Evolutionary conservation across 2,797 vertebrate genomes (phyloP).

Genomic region (Alcedo quadribrachys): DNA sequence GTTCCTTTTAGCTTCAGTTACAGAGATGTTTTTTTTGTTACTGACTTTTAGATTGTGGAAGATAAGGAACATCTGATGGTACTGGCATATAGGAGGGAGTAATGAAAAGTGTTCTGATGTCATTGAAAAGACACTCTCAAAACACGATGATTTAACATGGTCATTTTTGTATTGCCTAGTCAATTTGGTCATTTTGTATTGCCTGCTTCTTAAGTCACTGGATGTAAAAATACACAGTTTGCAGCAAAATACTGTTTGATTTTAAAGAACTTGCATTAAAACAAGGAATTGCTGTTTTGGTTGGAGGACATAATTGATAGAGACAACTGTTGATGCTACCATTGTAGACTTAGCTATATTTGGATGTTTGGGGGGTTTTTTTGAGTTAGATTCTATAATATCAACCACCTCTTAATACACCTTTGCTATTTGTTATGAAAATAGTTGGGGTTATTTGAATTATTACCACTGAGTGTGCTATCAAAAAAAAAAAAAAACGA

Average conservation of each 20-base stretch:
- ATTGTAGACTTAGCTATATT: background rate
- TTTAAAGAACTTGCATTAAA: background rate
- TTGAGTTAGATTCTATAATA: background rate
- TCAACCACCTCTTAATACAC: background rate
- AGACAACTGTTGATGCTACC: background rate
- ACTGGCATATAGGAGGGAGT: background rate
- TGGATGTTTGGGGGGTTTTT: background rate
- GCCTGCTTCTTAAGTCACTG: background rate
- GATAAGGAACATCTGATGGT: background rate
- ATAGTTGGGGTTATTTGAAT: background rate
- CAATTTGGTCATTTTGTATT: background rate
- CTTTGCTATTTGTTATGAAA: background rate
- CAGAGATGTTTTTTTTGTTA: background rate
- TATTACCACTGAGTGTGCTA: background rate
- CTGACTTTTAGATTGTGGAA: background rate
- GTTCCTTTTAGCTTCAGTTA: background rate
- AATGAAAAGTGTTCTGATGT: background rate
- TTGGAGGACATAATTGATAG: background rate
- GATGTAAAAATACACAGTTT: background rate
- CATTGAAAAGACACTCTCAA: background rate
- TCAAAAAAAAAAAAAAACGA: background rate
- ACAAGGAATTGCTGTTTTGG: background rate
- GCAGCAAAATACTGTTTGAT: background rate
- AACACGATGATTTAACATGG: background rate
- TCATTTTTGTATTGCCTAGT: background rate